phyloP scores from a whole-genome alignment of 2,888 invertebrate genomes.

The Metalampra italica region DNA sequence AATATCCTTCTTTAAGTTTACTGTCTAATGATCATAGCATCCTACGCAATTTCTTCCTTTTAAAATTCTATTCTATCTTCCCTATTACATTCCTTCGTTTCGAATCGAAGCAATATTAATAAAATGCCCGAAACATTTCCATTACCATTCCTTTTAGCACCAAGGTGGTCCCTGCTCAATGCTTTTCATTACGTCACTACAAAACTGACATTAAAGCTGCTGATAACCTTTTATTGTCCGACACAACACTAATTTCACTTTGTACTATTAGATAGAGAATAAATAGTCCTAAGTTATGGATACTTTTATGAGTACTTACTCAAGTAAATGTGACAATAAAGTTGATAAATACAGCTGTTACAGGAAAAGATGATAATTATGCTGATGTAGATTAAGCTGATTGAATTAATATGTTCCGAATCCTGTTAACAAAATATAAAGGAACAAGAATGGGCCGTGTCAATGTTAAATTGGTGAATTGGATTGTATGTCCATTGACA shows the following conservation, averaged over 20 bases:
- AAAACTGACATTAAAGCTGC: constrained; percentile 31
- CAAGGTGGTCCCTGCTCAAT: constrained; percentile 8
- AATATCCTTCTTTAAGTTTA: too few species aligned
- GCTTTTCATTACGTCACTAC: constrained; percentile 22
- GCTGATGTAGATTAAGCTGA: too few species aligned
- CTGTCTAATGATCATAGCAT: neutral
- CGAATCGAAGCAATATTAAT: constrained; percentile 30
- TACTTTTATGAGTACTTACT: constrained; percentile 30
- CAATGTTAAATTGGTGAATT: too few species aligned
- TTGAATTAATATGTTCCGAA: too few species aligned
- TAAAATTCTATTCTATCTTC: constrained; percentile 20
- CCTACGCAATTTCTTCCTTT: constrained; percentile 11
- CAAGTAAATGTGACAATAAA: constrained; percentile 23
- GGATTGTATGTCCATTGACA: too few species aligned
- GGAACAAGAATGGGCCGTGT: too few species aligned
- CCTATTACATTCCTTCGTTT: constrained; percentile 43
- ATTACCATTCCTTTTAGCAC: constrained; percentile 27
- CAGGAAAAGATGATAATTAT: neutral
- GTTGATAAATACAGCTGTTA: neutral
- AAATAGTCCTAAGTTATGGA: constrained; percentile 29
- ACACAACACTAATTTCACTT: constrained; percentile 36
- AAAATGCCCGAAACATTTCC: constrained; percentile 43
- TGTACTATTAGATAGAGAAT: constrained; percentile 42
- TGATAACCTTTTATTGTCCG: constrained; percentile 56
- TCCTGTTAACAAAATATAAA: too few species aligned